A percentile compares a stretch with the other conserved stretches of the same genome.
phyloP scores from a whole-genome alignment of 2,888 invertebrate genomes.

The Hylaea fasciaria region DNA sequence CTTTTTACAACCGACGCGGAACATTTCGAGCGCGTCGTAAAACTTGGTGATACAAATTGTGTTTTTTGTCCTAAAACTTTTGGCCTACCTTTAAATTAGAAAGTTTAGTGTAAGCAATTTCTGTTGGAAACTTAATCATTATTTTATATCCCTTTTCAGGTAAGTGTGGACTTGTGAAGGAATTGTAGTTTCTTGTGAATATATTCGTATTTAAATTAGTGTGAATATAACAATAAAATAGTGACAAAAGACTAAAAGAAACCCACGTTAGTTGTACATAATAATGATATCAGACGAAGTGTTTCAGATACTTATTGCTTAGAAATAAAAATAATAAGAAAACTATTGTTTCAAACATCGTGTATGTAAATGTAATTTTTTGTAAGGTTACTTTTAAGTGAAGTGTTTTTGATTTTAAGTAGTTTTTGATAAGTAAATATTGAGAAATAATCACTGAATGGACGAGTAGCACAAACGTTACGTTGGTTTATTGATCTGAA shows the following conservation, averaged over 20 bases:
- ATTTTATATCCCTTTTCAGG: slow-evolving; percentile 15
- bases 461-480: slow-evolving; percentile 64
- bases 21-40: slow-evolving; percentile 18
- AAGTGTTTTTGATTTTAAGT: slow-evolving; percentile 74
- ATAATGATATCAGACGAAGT: slow-evolving; percentile 63
- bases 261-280: slow-evolving; percentile 68
- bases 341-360: slow-evolving; percentile 57
- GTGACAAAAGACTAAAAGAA: slow-evolving; percentile 71
- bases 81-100: slow-evolving; percentile 33
- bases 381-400: slow-evolving; percentile 79
- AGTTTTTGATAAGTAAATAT: slow-evolving; percentile 84
- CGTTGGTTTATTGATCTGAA: slow-evolving; percentile 40
- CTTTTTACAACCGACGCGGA: slow-evolving; percentile 15
- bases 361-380: slow-evolving; percentile 78
- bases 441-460: slow-evolving; percentile 69
- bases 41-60: slow-evolving; percentile 31
- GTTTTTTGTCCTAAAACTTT: slow-evolving; percentile 30
- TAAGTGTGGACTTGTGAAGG: slow-evolving; percentile 45
- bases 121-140: slow-evolving; percentile 21
- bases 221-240: slow-evolving; percentile 82
- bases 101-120: slow-evolving; percentile 27
- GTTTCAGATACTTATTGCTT: slow-evolving; percentile 59
- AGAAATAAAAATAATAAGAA: slow-evolving; percentile 41
- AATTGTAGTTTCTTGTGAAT: slow-evolving; percentile 67
- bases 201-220: slow-evolving; percentile 57